These are phyloP conservation scores for Peromyscus eremicus DNA, from an alignment of 2,797 vertebrate genomes.

Conservation along the genomic window DNA sequence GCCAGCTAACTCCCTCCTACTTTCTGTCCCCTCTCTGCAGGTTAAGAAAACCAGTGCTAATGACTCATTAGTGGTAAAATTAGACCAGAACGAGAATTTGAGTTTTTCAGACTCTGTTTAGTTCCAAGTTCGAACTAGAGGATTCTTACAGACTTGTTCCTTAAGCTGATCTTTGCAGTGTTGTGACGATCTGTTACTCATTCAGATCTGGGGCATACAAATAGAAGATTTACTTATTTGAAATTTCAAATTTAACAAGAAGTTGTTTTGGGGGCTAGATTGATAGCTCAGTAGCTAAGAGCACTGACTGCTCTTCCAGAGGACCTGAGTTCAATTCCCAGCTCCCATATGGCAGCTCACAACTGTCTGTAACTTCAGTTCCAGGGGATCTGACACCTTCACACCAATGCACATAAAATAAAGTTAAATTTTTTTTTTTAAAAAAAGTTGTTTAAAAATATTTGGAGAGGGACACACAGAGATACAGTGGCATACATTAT, in stretches of 20 bases:
- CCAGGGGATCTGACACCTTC: too few species aligned
- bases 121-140: neutral
- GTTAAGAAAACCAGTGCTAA: constrained; percentile 55
- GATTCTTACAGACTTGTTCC: neutral
- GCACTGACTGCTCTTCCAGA: too few species aligned
- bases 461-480: neutral
- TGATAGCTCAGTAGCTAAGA: too few species aligned
- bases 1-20: too few species aligned
- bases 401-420: too few species aligned
- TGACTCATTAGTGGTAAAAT: constrained; percentile 24
- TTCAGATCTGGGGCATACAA: constrained; percentile 41
- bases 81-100: constrained; percentile 16
- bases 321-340: too few species aligned
- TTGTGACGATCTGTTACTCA: neutral
- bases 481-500: neutral
- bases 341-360: too few species aligned
- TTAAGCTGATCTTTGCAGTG: constrained; percentile 40
- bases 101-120: constrained; percentile 1
- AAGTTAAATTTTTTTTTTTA: neutral
- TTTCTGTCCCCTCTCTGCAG: neutral
- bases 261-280: neutral
- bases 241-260: constrained; percentile 37
- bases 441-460: constrained; percentile 56
- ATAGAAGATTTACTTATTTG: constrained; percentile 37
- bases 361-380: too few species aligned